These are phyloP conservation scores for Tichodroma muraria DNA, from an alignment of 2,113 vertebrate species.

Conservation along the genomic window DNA sequence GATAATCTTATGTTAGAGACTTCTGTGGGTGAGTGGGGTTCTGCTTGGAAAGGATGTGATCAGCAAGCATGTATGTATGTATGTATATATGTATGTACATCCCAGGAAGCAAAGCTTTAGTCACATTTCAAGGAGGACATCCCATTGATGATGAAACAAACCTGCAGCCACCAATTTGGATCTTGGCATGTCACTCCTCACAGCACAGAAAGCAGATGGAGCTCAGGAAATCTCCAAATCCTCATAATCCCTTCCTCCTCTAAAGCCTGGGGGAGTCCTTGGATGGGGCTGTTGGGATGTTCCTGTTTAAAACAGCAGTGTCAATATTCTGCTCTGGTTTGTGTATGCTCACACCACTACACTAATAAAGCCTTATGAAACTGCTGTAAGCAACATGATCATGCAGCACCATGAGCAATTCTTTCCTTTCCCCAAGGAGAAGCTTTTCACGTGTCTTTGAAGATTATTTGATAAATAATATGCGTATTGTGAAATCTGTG, in stretches of 20 bases:
- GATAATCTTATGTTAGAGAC: not conserved
- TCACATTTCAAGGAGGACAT: not conserved
- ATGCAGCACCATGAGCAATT: not conserved
- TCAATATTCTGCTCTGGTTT: not conserved
- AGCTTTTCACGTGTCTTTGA: not conserved
- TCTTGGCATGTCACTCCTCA: not conserved
- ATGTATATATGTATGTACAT: not conserved
- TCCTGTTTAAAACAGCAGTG: not conserved
- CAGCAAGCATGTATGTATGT: not conserved
- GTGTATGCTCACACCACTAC: not conserved
- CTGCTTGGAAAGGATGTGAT: not conserved
- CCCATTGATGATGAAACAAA: not conserved
- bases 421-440: not conserved
- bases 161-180: not conserved
- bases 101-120: not conserved
- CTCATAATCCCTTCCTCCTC: not conserved
- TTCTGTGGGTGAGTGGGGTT: fast-evolving
- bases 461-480: not conserved
- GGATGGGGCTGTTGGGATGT: not conserved
- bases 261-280: not conserved
- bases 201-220: not conserved
- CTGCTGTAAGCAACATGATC: not conserved
- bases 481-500: not conserved
- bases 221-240: fast-evolving
- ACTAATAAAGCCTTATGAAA: not conserved